Base-by-base conservation (phyloP, 2,797 vertebrate species). In the Helarctos malayanus region DNA sequence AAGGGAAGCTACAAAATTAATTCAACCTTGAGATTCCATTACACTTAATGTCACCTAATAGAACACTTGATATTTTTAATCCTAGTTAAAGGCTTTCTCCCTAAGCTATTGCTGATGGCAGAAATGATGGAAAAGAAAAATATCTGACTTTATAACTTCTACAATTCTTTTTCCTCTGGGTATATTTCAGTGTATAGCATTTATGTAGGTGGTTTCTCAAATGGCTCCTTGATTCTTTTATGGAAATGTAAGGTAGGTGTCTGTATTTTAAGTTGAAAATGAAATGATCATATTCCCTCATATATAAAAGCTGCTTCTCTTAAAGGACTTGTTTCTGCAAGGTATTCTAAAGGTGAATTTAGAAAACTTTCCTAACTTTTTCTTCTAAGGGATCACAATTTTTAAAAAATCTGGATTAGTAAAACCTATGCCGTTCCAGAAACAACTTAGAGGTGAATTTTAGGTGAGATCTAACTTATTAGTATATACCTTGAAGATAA, bases 1-100 rank as follows among this genome's bases (percentile, higher is more conserved):
- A 98, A 98, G 91, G 78, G 82, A 75, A 97, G 84, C 89, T 83
- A 98, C 97, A 96, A 98, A 98, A 98, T 99, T 98, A 98, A 98
- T 95, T 52, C 97, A 98, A 97, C 98, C 97, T 98, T 98, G 97
- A 98, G 95, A 98, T 98, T 98, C 98, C 97, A 98, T 98, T 98
- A 97, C 61, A 98, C 95, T 98, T 98, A 97, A 93, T 56, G 91
- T 98, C 97, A 98, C 59, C 75, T 98, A 97, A 94, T 97, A 97
- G 56, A 96, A 95, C 84, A 97, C 76, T 97, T 97, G 92, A 94
- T 98, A 98, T 98, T 98, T 98, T 98, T 97, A 98, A 98, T 98
- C 81, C 95, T 95, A 86, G 89, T 98, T 98, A 93, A 87, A 97
- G 92, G 87, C 75, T 97, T 93, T 82, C 91, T 96, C 94, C 68